Evolutionary conservation across 2,113 vertebrate genomes (phyloP), one percentile per base, ranked within the genome.

Genomic region (Kryptolebias marmoratus): DNA sequence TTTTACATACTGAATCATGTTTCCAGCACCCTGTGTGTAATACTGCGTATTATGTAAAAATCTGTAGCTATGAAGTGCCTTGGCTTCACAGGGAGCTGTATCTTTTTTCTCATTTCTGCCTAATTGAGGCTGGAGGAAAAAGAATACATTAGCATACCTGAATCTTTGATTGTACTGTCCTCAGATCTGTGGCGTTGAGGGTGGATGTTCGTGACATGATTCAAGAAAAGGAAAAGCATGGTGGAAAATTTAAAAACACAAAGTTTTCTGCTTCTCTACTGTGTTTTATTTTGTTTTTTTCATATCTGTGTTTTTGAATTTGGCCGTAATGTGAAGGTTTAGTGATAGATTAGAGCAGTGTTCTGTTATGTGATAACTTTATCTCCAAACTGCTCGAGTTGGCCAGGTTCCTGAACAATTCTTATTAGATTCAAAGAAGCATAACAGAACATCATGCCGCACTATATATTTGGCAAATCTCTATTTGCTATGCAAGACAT

Each of bases 381-480:
- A 31, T 27, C 71, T 30, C 42, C 30, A 11, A 47, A 28, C 11
- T 7, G 28, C 28, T 14, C 18, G n/a, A 16, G 8, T 59, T 62
- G 12, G 13, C 28, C 15, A 48, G 11, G 44, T 47, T 52, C 3
- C 32, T 59, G 11, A 77, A 62, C 39, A 0, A 42, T 50, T 16
- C 13, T 11, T 0, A 50, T 61, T 28, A 62, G 22, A 14, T 10
- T 44, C 42, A 32, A 72, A 72, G 67, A 13, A 36, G 32, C 31
- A 61, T 5, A 22, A 44, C n/a, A 57, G 1, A 44, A 15, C 10
- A 52, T 31, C 27, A 28, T 18, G 31, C 13, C 32, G 13, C 32
- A 64, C 39, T 48, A 8, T 73, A 68, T 52, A 52, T 49, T 70
- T 60, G 67, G 48, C 18, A 27, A 66, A 64, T 8, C 39, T 42